Evolutionary conservation across 2,888 invertebrate genomes (phyloP).

Genomic region (Amphipoea lucens): DNA sequence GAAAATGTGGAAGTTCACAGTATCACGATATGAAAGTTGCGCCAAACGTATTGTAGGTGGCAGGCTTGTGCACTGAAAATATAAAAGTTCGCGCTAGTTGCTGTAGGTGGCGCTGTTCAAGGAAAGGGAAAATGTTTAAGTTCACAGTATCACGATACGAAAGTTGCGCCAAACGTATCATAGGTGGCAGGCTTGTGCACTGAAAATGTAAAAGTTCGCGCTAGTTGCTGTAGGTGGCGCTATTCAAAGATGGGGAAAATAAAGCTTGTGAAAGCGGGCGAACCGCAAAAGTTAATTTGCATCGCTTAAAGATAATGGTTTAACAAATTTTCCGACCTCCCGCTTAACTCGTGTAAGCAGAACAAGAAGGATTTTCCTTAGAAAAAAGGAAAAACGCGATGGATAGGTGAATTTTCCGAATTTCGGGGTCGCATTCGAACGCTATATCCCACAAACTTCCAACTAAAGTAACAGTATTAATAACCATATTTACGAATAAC

Average conservation of each 20-base stretch:
- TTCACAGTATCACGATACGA: not conserved
- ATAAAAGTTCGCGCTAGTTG: constrained; percentile 3
- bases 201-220: constrained; percentile 13
- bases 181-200: constrained; percentile 16
- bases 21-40: not conserved
- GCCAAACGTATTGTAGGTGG: not conserved
- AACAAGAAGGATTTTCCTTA: not conserved
- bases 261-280: not conserved
- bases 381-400: not conserved
- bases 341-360: not conserved
- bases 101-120: constrained; percentile 26
- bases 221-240: constrained; percentile 21
- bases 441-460: not conserved
- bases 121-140: not conserved
- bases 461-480: not conserved
- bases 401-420: not conserved
- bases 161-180: not conserved
- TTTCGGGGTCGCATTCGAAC: not conserved
- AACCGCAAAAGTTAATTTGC: not conserved
- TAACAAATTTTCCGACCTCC: no score
- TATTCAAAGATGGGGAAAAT: not conserved
- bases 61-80: constrained; percentile 1
- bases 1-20: not conserved
- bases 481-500: not conserved
- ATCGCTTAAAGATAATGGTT: not conserved